Conservation (phyloP, 1,140 invertebrate genomes). For the Sipha flava region DNA sequence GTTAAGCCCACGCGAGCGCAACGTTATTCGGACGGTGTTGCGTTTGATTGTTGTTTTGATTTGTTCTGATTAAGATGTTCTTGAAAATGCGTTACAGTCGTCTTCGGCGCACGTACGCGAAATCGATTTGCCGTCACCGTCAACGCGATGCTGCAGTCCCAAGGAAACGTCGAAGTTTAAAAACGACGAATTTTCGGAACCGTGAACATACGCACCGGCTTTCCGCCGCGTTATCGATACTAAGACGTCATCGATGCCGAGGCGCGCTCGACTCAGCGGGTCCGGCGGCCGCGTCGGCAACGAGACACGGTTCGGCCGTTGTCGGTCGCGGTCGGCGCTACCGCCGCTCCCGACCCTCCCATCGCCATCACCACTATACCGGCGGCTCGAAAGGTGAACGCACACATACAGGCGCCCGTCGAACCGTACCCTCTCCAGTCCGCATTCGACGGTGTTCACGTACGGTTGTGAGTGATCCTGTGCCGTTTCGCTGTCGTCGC, state of each 20-base stretch:
- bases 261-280: background rate
- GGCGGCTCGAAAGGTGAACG: background rate
- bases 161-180: no score
- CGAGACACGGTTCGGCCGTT: background rate
- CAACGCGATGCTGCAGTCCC: no score
- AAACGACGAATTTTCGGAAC: no score
- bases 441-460: slow-evolving; percentile 14
- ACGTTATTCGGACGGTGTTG: no score
- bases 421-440: background rate
- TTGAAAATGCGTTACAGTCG: no score
- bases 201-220: no score
- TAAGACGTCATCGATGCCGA: background rate
- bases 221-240: no score
- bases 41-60: no score
- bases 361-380: background rate
- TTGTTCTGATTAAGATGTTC: no score
- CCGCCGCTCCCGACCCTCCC: background rate
- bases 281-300: background rate
- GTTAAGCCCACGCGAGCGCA: no score
- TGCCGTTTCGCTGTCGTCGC: background rate
- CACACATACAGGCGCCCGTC: background rate
- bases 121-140: no score
- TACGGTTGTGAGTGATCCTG: background rate
- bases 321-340: background rate
- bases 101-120: no score